Evolutionary conservation across 2,888 invertebrate species (phyloP), one percentile per base, ranked within the genome.

Genomic region (Plebejus argus): DNA sequence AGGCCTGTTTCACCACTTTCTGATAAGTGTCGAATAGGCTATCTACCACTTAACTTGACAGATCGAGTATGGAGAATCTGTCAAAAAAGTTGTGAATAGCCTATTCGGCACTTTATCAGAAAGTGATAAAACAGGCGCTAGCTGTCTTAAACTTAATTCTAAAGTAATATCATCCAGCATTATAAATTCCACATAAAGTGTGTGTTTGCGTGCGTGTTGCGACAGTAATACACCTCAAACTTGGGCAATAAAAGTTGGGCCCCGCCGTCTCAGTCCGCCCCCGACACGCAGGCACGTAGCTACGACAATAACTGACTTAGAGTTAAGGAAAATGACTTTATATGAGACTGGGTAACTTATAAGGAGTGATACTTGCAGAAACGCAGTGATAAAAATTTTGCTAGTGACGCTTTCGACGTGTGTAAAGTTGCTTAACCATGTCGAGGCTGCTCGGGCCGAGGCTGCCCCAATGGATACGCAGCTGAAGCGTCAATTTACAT

Each of bases 191-290:
- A 28, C 28, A 61, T 23, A 1, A 1, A 18, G 66, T 66, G 8
- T 58, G 1, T 61, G 23, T 61, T 58, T 23, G 66, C 28, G 28
- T 28, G 23, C 28, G 61, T 66, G 61, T 66, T 12, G 28, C 66
- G 66, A 66, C 66, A 66, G 28, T 66, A 66, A 66, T 66, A 66
- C 66, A 28, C 15, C 66, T 66, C 66, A 15, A 66, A 66, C 66
- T 66, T 66, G 66, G 15, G 15, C 28, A 66, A 66, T 66, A 66
- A 66, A 66, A 66, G 66, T 66, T 33, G 15, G 58, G 28, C 28
- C 66, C 33, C 66, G 23, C 23, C 61, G 61, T 23, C 61, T 0
- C 8, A 12, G 5, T 10, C 58, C 8, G n/a, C 61, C 12, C 23
- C 23, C 23, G 28, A 18, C 28, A 66, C 66, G 66, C 66, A 66